Evolutionary conservation across 2,113 vertebrate genomes (phyloP).

Genomic region (Taxidea taxus): DNA sequence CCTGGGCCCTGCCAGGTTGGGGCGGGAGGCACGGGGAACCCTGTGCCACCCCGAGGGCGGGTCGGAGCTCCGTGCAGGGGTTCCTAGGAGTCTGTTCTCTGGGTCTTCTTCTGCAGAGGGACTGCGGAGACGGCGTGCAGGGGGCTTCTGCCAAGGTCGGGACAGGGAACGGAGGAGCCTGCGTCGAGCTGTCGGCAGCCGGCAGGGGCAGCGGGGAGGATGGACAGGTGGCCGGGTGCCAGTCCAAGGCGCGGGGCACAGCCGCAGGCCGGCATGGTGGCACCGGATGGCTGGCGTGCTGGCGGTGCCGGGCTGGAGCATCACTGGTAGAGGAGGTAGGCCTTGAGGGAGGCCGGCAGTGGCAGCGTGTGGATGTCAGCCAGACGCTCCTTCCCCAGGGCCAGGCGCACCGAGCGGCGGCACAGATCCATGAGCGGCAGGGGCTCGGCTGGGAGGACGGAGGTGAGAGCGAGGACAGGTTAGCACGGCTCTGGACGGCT

Average conservation of each 20-base stretch:
- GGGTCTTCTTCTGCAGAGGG: not conserved
- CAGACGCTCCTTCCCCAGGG: conserved; percentile 94
- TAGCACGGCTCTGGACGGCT: not conserved
- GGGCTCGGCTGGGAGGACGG: conserved; percentile 89
- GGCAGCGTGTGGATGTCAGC: conserved; percentile 92
- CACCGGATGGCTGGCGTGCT: not conserved
- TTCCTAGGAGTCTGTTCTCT: conserved; percentile 27
- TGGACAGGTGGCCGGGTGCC: conserved; percentile 41
- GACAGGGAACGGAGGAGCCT: not conserved
- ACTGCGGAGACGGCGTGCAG: not conserved
- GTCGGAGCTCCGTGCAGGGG: not conserved
- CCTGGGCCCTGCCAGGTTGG: not conserved
- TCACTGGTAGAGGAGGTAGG: conserved; percentile 99
- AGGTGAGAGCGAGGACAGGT: not conserved
- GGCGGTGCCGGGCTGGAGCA: not conserved
- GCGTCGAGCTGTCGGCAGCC: not conserved
- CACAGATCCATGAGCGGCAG: conserved; percentile 98
- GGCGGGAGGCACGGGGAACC: not conserved
- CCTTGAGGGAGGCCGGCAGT: conserved; percentile 96
- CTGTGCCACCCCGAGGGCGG: not conserved
- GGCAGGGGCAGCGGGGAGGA: not conserved
- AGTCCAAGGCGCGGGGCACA: not conserved
- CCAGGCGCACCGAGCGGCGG: conserved; percentile 93
- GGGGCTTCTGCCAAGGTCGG: not conserved
- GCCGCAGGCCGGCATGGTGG: conserved; percentile 46